Conservation (phyloP, 1,140 invertebrate genomes). For the Aradophagus sp. region DNA sequence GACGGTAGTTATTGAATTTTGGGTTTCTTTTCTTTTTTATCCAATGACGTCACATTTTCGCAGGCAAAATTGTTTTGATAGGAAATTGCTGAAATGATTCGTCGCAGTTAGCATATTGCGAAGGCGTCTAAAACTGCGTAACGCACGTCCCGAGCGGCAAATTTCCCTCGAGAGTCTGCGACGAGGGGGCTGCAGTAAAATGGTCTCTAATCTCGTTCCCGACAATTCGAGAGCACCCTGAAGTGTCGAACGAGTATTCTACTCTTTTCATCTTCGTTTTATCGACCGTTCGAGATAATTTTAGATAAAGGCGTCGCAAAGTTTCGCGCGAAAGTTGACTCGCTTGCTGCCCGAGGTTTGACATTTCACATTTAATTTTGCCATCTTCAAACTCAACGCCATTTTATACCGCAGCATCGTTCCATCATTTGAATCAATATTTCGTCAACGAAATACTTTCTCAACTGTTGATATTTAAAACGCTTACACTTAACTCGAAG, state of each 20-base stretch:
- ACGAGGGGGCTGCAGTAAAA: constrained; percentile 28
- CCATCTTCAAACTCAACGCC: too few species aligned
- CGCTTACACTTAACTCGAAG: constrained; percentile 36
- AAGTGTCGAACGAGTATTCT: constrained; percentile 15
- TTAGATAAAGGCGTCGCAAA: neutral
- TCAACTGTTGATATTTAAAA: constrained; percentile 2
- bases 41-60: too few species aligned
- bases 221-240: constrained; percentile 25
- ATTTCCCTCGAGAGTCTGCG: constrained; percentile 41
- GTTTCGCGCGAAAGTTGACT: too few species aligned
- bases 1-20: too few species aligned
- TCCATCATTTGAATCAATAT: constrained; percentile 7
- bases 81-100: too few species aligned
- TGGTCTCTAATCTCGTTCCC: constrained; percentile 33
- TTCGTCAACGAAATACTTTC: too few species aligned
- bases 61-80: too few species aligned
- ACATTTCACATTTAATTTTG: too few species aligned
- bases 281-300: neutral
- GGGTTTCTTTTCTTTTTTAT: too few species aligned
- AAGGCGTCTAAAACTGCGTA: constrained; percentile 12
- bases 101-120: neutral
- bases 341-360: too few species aligned
- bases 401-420: too few species aligned
- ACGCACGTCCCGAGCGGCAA: constrained; percentile 32
- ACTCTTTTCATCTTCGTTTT: neutral